Evolutionary conservation across 1,140 invertebrate species (phyloP).

Genomic region (Formica exsecta): DNA sequence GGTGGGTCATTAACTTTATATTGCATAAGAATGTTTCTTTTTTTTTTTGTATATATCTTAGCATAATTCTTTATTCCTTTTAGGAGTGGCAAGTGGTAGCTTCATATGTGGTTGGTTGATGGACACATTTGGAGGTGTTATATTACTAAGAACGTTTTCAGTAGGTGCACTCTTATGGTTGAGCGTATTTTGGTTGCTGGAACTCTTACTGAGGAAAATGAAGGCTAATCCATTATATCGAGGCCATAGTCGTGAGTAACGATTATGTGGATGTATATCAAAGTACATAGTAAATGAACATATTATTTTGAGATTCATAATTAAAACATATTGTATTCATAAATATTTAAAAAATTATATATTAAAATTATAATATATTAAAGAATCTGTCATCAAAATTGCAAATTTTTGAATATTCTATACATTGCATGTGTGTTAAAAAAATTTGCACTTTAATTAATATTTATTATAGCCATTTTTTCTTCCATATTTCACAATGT

Average conservation of each 20-base stretch:
- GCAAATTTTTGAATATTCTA: not conserved
- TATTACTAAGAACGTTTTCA: constrained; percentile 91
- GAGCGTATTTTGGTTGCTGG: constrained; percentile 88
- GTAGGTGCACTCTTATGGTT: constrained; percentile 89
- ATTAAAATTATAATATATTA: not conserved
- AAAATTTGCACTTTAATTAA: constrained; percentile 16
- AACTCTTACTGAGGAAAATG: constrained; percentile 85
- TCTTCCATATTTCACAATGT: constrained; percentile 4
- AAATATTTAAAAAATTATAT: not conserved
- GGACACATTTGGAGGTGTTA: constrained; percentile 88
- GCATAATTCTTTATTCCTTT: constrained; percentile 51
- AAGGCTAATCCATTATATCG: constrained; percentile 81
- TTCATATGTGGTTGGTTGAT: constrained; percentile 91
- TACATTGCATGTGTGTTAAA: not conserved
- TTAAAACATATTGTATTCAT: not conserved
- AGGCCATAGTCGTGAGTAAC: constrained; percentile 86
- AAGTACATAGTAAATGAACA: not conserved
- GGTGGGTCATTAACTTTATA: constrained; percentile 85
- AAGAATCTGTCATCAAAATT: not conserved
- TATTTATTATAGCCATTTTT: not conserved
- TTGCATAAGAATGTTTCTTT: not conserved
- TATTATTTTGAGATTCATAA: not conserved
- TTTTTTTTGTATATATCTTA: not conserved
- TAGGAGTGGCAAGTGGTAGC: constrained; percentile 92
- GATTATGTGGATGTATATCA: constrained; percentile 68